These are phyloP conservation scores for Drosophila hamatofila DNA, from an alignment of 2,888 invertebrate genomes.

Conservation along the genomic window DNA sequence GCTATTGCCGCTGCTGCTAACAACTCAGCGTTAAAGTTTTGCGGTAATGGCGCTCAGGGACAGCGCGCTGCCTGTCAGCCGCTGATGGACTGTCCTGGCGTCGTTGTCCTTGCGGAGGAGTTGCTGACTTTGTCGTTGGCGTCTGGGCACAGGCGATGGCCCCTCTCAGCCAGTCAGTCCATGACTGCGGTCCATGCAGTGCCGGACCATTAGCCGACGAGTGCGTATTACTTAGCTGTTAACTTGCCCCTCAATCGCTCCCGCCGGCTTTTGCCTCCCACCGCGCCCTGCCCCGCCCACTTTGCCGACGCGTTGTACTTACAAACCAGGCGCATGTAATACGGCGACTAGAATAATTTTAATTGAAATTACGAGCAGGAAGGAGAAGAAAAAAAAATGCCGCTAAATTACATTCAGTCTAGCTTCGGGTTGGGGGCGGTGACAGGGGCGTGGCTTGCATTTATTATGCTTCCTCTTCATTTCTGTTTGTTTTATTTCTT, in stretches of 20 bases:
- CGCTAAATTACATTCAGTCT: slow-evolving; percentile 56
- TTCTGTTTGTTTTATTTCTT: slow-evolving; percentile 15
- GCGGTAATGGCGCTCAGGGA: slow-evolving; percentile 79
- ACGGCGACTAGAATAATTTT: slow-evolving; percentile 69
- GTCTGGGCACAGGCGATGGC: background rate
- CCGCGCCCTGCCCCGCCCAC: slow-evolving; percentile 3
- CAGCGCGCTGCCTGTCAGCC: slow-evolving; percentile 46
- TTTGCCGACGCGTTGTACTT: slow-evolving; percentile 14
- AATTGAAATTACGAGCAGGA: slow-evolving; percentile 73
- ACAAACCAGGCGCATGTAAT: slow-evolving; percentile 31
- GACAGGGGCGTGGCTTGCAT: slow-evolving; percentile 4
- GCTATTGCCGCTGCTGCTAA: slow-evolving; percentile 57
- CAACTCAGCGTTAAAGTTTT: slow-evolving; percentile 79
- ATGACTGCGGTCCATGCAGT: slow-evolving; percentile 47
- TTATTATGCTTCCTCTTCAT: slow-evolving; percentile 18
- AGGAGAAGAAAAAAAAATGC: slow-evolving; percentile 23
- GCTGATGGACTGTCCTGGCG: slow-evolving; percentile 70
- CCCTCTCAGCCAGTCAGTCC: slow-evolving; percentile 7
- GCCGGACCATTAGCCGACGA: slow-evolving; percentile 69
- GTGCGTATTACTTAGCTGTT: slow-evolving; percentile 78
- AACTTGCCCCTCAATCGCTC: slow-evolving; percentile 63
- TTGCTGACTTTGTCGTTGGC: slow-evolving; percentile 6
- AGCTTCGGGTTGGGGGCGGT: slow-evolving; percentile 3
- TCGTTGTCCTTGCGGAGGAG: slow-evolving; percentile 14
- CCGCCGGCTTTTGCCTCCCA: slow-evolving; percentile 7